Conservation (phyloP, 1,140 invertebrate genomes). For the Pygmarrhopalites habei region DNA sequence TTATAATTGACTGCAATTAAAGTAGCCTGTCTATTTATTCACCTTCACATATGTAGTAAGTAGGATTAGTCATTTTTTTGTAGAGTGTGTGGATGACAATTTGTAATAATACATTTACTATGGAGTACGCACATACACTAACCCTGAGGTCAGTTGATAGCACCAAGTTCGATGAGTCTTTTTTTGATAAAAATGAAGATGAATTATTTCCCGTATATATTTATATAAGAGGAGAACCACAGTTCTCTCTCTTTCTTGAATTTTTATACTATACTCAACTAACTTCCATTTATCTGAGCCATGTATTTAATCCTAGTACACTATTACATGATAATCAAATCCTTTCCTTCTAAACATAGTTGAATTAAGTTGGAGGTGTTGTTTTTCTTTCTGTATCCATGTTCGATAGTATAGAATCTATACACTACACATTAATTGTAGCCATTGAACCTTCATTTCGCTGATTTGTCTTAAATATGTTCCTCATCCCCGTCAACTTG, state of each 20-base stretch:
- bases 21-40: background rate
- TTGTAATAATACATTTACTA: background rate
- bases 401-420: too few relatives aligned
- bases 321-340: background rate
- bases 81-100: background rate
- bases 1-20: background rate
- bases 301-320: background rate
- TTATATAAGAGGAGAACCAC: background rate
- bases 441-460: too few relatives aligned
- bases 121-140: background rate
- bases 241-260: background rate
- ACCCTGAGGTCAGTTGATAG: conserved; percentile 21
- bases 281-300: background rate
- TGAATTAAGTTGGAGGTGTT: too few relatives aligned
- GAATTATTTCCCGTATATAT: background rate
- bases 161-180: conserved; percentile 17
- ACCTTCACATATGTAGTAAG: background rate
- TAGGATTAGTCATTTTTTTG: background rate
- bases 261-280: background rate
- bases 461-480: too few relatives aligned
- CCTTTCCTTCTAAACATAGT: too few relatives aligned
- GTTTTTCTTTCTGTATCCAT: too few relatives aligned
- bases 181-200: background rate
- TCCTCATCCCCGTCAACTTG: too few relatives aligned
- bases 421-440: too few relatives aligned